Evolutionary conservation across 1,140 invertebrate species (phyloP).

Genomic region (Plectrocnemia conspersa): DNA sequence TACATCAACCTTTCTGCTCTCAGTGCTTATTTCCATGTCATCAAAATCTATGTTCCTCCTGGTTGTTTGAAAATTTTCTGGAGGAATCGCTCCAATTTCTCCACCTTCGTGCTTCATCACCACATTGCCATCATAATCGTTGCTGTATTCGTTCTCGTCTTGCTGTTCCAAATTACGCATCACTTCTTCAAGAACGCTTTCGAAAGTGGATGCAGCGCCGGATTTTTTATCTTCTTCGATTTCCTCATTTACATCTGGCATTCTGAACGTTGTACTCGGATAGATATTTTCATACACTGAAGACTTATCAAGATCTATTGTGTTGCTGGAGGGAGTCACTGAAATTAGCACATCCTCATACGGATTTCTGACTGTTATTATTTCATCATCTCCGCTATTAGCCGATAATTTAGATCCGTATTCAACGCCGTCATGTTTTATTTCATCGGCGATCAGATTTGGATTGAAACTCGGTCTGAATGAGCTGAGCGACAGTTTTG

Average conservation of each 20-base stretch:
- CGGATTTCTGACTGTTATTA: constrained; percentile 48
- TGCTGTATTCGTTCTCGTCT: constrained; percentile 49
- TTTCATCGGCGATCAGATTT: constrained; percentile 47
- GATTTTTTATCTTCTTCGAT: constrained; percentile 38
- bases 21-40: not conserved
- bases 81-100: constrained; percentile 51
- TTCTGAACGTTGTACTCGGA: no score
- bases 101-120: constrained; percentile 51
- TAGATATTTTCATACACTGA: constrained; percentile 32
- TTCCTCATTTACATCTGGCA: not conserved
- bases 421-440: constrained; percentile 39
- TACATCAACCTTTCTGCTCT: constrained; percentile 5
- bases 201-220: constrained; percentile 46
- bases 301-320: constrained; percentile 34
- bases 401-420: constrained; percentile 34
- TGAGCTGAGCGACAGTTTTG: constrained; percentile 53
- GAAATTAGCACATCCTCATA: constrained; percentile 48
- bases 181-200: constrained; percentile 51
- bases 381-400: constrained; percentile 41
- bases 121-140: constrained; percentile 46
- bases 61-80: constrained; percentile 14
- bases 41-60: no score
- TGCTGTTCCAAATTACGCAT: constrained; percentile 52
- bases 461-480: constrained; percentile 54
- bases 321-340: constrained; percentile 47